Base-by-base conservation (phyloP, 2,113 vertebrate species). In the Mungos mungo region DNA sequence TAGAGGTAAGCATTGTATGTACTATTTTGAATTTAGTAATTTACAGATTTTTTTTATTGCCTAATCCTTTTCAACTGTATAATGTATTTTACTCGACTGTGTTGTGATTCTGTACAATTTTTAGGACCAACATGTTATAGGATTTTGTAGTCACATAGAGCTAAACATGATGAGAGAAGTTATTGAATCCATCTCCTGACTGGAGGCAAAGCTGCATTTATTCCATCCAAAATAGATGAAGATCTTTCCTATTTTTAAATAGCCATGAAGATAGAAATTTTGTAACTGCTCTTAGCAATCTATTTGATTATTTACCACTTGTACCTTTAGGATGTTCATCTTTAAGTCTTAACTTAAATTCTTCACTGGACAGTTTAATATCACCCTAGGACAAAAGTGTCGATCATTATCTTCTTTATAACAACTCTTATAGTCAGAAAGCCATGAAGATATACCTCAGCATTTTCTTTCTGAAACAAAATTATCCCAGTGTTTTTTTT, bases 251-350 rank as follows among this genome's bases (percentile, higher is more conserved):
- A 54, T 82, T 93, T 97, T 92, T 92, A 95, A 97, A 94, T 77
- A 95, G 45, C 76, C 47, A 7, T 82, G 33, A 95, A 93, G 54
- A 96, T 86, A 91, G 91, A 96, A 89, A 97, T 82, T 92, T 90
- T 41, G 38, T 93, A 88, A 95, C 80, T 74, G 47, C 45, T 94
- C 31, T 94, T 95, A 92, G 88, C 60, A 95, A 77, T 92, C 35
- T 96, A 80, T 85, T 97, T 96, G 74, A 93, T 97, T 97, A 95
- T 96, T 97, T 98, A 88, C 74, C 41, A 90, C 74, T 92, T 90
- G 35, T 33, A 52, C 92, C 69, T 97, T 97, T 95, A 92, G 31
- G 81, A 54, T 92, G 25, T 93, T 96, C 87, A 76, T 97, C 83
- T 69, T 97, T 80, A 96, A 91, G 41, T 81, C 35, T 93, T 85